phyloP scores from a whole-genome alignment of 2,113 vertebrate genomes.

The Charadrius vociferus region DNA sequence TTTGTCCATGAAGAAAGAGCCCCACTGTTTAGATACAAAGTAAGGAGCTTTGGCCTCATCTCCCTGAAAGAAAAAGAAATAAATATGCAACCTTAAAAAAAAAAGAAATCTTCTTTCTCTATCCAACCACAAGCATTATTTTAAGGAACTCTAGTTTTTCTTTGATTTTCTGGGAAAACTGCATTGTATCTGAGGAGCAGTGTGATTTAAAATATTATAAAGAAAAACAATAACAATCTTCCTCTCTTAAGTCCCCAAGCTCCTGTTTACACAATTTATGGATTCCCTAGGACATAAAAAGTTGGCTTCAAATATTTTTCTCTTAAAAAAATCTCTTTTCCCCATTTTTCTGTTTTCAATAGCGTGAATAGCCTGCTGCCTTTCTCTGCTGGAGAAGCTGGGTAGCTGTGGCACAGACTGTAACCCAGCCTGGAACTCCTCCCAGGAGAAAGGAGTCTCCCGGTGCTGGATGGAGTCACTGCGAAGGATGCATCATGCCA shows the following conservation, averaged over 20 bases:
- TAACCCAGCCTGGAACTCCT: not conserved
- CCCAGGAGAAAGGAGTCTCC: not conserved
- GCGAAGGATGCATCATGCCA: not conserved
- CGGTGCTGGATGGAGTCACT: not conserved
- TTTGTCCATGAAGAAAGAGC: constrained; percentile 90
- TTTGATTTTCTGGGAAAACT: not conserved
- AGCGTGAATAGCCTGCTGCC: not conserved
- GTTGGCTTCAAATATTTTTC: not conserved
- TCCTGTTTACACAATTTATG: not conserved
- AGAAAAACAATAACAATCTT: not conserved
- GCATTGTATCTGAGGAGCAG: not conserved
- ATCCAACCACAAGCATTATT: not conserved
- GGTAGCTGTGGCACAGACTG: not conserved
- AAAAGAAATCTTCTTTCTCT: not conserved
- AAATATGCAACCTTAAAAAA: not conserved
- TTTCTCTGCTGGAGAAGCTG: not conserved
- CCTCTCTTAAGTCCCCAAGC: not conserved
- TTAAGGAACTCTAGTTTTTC: not conserved
- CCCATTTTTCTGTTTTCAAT: not conserved
- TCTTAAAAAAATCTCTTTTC: not conserved
- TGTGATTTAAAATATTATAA: not conserved
- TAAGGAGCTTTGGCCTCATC: constrained; percentile 82
- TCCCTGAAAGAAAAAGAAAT: constrained; percentile 72
- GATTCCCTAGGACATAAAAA: not conserved
- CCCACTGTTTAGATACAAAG: constrained; percentile 87